Conservation (phyloP, 1,140 invertebrate genomes). For the Hormaphis cornu region DNA sequence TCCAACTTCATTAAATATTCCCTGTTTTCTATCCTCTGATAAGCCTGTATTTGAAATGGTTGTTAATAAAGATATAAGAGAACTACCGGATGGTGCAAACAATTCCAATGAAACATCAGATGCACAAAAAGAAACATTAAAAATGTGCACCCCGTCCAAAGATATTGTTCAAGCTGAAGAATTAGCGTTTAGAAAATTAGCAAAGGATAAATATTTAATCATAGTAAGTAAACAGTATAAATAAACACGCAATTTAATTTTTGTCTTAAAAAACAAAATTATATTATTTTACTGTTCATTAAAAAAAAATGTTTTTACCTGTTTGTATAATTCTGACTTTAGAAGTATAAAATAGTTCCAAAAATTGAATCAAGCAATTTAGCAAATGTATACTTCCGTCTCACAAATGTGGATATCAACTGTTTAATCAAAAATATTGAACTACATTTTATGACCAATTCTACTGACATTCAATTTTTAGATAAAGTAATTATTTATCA, state of each 20-base stretch:
- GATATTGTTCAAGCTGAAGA: slow-evolving; percentile 49
- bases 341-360: slow-evolving; percentile 41
- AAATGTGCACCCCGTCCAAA: slow-evolving; percentile 87
- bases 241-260: background rate
- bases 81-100: slow-evolving; percentile 88
- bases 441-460: slow-evolving; percentile 21
- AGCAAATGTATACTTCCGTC: slow-evolving; percentile 8
- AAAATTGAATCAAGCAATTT: slow-evolving; percentile 17
- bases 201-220: slow-evolving; percentile 44
- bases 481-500: background rate
- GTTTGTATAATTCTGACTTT: no score
- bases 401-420: slow-evolving; percentile 22
- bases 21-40: slow-evolving; percentile 57
- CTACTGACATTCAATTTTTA: slow-evolving; percentile 21
- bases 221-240: slow-evolving; percentile 39
- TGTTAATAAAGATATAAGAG: slow-evolving; percentile 57
- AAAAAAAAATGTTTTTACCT: no score
- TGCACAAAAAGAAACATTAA: slow-evolving; percentile 53
- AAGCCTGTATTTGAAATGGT: slow-evolving; percentile 54
- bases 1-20: slow-evolving; percentile 54
- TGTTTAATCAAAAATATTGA: slow-evolving; percentile 29
- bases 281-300: background rate
- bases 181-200: slow-evolving; percentile 40
- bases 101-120: slow-evolving; percentile 73
- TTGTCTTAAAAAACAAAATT: background rate